phyloP scores from a whole-genome alignment of 92 coral and sea anemone genomes.

The Epizoanthus fatuus region DNA sequence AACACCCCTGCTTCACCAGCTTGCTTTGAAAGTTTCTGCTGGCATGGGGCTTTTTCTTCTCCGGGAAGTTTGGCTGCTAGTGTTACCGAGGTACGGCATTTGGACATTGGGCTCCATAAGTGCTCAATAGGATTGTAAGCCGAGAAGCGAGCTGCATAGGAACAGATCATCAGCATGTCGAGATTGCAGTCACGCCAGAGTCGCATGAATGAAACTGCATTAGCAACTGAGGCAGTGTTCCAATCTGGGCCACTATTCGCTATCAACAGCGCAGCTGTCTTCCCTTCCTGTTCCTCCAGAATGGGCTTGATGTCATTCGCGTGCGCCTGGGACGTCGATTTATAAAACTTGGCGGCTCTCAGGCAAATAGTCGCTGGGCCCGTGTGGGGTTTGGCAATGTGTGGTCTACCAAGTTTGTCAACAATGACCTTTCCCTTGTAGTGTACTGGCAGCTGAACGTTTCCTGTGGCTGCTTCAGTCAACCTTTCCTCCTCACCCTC shows the following conservation, averaged over 20 bases:
- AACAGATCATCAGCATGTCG: constrained; percentile 42
- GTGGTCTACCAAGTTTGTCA: constrained; percentile 40
- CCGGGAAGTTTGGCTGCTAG: constrained; percentile 42
- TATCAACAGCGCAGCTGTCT: constrained; percentile 13
- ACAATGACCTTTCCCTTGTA: no score
- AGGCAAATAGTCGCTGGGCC: background rate
- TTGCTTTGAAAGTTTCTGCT: constrained; percentile 14
- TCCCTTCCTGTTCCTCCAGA: constrained; percentile 30
- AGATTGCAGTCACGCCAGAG: constrained; percentile 11
- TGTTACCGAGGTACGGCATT: constrained; percentile 40
- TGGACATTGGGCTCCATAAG: constrained; percentile 53
- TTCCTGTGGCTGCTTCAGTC: no score
- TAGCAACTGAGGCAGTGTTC: background rate
- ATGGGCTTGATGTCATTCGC: constrained; percentile 25
- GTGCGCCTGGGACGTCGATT: background rate
- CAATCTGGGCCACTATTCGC: constrained; percentile 23
- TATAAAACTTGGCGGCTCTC: constrained; percentile 14
- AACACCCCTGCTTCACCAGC: constrained; percentile 9
- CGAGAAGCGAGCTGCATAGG: constrained; percentile 52
- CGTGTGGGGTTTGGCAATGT: constrained; percentile 30
- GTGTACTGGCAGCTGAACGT: no score
- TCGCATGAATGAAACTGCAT: constrained; percentile 22
- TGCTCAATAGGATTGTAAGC: constrained; percentile 60
- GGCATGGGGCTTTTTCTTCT: constrained; percentile 37
- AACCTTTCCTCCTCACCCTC: no score